Percentiles rank a stretch among this genome's conserved stretches.
Conservation (phyloP, 2,888 invertebrate species). For the Eulithis prunata region DNA sequence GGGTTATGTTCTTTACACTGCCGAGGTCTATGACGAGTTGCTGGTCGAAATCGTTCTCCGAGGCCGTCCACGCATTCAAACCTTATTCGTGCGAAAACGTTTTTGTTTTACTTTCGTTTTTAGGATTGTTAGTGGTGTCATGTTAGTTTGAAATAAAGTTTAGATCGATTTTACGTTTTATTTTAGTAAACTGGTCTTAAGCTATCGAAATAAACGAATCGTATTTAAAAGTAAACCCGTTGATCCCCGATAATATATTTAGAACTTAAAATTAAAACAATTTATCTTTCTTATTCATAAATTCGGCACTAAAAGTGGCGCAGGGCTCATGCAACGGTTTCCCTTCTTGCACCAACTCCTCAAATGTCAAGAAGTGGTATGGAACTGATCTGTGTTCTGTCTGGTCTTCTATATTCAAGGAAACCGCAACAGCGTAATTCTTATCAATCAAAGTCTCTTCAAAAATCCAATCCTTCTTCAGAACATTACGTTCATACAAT, state of each 20-base stretch:
- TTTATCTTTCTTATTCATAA: constrained; percentile 83
- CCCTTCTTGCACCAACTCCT: constrained; percentile 84
- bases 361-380: constrained; percentile 84
- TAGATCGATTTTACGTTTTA: constrained; percentile 35
- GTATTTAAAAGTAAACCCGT: constrained; percentile 20
- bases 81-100: constrained; percentile 80
- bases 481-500: constrained; percentile 85
- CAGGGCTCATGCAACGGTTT: constrained; percentile 76
- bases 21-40: constrained; percentile 96
- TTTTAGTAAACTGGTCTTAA: constrained; percentile 30
- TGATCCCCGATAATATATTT: constrained; percentile 20
- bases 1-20: constrained; percentile 93
- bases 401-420: constrained; percentile 71
- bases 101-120: constrained; percentile 43
- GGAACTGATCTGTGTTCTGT: constrained; percentile 44
- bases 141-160: constrained; percentile 33
- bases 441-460: constrained; percentile 92
- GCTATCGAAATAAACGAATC: neutral
- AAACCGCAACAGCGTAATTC: constrained; percentile 91
- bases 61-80: constrained; percentile 96
- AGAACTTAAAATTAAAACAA: constrained; percentile 39
- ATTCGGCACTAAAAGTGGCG: constrained; percentile 79
- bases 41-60: constrained; percentile 96
- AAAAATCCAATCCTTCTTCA: constrained; percentile 88
- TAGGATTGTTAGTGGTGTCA: constrained; percentile 46